Conservation (phyloP, 2,113 vertebrate species). For the Laticauda laticaudata region DNA sequence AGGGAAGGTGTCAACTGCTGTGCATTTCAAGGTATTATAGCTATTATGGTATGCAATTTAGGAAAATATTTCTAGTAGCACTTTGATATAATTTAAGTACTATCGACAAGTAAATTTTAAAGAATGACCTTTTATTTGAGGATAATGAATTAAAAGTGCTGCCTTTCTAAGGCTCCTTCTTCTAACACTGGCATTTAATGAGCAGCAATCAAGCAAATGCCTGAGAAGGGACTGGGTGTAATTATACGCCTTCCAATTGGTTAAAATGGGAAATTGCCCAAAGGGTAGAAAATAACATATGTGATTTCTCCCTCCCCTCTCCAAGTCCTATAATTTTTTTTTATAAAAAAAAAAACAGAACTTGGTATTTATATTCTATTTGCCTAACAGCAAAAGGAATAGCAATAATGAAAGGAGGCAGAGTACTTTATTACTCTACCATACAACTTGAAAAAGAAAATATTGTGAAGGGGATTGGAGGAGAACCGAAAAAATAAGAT, state of each 20-base stretch:
- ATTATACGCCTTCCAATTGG: constrained; percentile 58
- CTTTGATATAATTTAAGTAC: constrained; percentile 47
- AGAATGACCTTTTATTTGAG: constrained; percentile 50
- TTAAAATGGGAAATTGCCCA: constrained; percentile 52
- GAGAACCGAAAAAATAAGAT: background rate
- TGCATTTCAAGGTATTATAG: constrained; percentile 46
- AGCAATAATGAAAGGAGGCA: constrained; percentile 21
- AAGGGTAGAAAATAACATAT: constrained; percentile 53
- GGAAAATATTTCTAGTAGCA: constrained; percentile 56
- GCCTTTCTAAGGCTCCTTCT: constrained; percentile 41
- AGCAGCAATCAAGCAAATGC: constrained; percentile 45
- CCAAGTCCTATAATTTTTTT: constrained; percentile 60
- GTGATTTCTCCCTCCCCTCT: constrained; percentile 10
- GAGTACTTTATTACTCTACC: background rate
- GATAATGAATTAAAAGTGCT: constrained; percentile 51
- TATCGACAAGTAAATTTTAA: constrained; percentile 54
- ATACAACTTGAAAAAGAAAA: background rate
- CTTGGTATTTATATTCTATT: constrained; percentile 49
- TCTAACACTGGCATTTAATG: constrained; percentile 41
- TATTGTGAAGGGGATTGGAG: constrained; percentile 1
- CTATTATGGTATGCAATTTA: constrained; percentile 43
- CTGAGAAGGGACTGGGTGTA: constrained; percentile 43
- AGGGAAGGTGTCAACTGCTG: constrained; percentile 18
- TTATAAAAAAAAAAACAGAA: constrained; percentile 21
- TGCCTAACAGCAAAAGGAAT: background rate